phyloP scores from a whole-genome alignment of 2,888 invertebrate species.

The Coelogynopora nodosa region DNA sequence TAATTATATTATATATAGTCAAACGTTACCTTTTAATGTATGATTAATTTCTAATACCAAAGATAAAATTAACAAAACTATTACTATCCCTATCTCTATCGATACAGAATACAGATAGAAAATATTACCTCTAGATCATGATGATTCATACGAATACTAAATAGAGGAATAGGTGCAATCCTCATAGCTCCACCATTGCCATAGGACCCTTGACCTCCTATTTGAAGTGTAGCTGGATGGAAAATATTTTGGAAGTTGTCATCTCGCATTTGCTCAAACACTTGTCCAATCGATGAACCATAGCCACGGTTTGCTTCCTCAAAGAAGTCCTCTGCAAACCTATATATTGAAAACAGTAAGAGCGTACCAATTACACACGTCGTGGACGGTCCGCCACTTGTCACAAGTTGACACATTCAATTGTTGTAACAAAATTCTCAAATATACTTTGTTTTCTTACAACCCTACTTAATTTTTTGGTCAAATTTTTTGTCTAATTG shows the following conservation, averaged over 20 bases:
- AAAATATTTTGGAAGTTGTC: constrained; percentile 63
- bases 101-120: too few species aligned
- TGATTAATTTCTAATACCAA: too few species aligned
- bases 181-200: constrained; percentile 79
- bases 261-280: constrained; percentile 55
- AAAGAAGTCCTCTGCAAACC: constrained; percentile 39
- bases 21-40: too few species aligned
- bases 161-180: constrained; percentile 69
- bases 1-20: too few species aligned
- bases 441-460: too few species aligned
- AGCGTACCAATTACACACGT: too few species aligned
- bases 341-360: too few species aligned
- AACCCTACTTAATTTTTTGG: not conserved
- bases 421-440: not conserved
- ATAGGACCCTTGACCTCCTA: constrained; percentile 70
- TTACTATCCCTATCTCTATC: too few species aligned
- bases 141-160: too few species aligned
- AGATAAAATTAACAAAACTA: too few species aligned
- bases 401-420: too few species aligned
- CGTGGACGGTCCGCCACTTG: not conserved
- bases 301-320: constrained; percentile 66
- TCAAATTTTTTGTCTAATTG: not conserved
- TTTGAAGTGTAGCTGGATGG: constrained; percentile 69
- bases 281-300: constrained; percentile 65
- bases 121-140: too few species aligned